These are phyloP conservation scores for Aromia moschata DNA, from an alignment of 2,888 invertebrate genomes.

Conservation along the genomic window DNA sequence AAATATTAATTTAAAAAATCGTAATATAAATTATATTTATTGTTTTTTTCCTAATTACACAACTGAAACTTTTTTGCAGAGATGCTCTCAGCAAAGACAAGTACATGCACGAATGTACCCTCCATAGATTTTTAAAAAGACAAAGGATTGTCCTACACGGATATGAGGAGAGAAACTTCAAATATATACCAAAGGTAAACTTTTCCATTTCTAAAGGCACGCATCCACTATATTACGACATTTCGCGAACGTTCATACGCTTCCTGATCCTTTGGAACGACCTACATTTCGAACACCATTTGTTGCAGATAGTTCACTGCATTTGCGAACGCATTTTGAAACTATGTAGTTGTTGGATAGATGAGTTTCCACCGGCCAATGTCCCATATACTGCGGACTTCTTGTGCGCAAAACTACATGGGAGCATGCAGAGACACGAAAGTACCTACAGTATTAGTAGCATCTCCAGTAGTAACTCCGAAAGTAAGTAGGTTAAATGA, in stretches of 20 bases:
- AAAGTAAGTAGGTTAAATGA: slow-evolving; percentile 54
- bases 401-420: slow-evolving; percentile 57
- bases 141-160: slow-evolving; percentile 81
- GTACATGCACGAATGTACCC: slow-evolving; percentile 70
- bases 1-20: not conserved
- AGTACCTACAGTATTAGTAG: slow-evolving; percentile 56
- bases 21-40: too few relatives aligned
- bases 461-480: slow-evolving; percentile 52
- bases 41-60: too few relatives aligned
- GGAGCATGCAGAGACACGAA: slow-evolving; percentile 52
- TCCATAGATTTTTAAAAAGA: slow-evolving; percentile 74
- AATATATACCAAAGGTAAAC: slow-evolving; percentile 79
- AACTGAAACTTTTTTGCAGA: slow-evolving; percentile 51
- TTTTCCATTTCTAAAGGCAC: not conserved
- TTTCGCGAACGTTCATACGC: not conserved
- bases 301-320: slow-evolving; percentile 75
- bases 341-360: slow-evolving; percentile 72
- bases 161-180: slow-evolving; percentile 78
- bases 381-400: slow-evolving; percentile 70
- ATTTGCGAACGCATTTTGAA: slow-evolving; percentile 81
- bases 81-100: slow-evolving; percentile 62
- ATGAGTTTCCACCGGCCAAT: slow-evolving; percentile 66
- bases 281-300: not conserved
- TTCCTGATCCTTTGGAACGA: not conserved
- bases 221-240: too few relatives aligned